These are phyloP conservation scores for Alloscopus bannaensis DNA, from an alignment of 2,888 invertebrate species.

Conservation along the genomic window DNA sequence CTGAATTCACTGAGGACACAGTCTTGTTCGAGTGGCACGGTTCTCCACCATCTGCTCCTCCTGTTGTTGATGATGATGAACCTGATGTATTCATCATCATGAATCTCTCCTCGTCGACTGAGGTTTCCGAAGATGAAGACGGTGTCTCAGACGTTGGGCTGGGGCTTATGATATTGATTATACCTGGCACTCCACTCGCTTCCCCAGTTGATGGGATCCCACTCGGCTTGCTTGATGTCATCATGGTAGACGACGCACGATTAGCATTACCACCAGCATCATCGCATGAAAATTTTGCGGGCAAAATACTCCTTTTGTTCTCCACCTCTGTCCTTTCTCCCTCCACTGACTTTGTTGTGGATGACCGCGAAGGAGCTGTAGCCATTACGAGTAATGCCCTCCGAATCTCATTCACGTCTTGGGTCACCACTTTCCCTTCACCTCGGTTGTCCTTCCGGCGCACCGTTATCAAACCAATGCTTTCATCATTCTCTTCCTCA, in stretches of 20 bases:
- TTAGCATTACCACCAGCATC: slow-evolving; percentile 4
- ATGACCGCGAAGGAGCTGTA: neutral
- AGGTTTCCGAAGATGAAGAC: slow-evolving; percentile 42
- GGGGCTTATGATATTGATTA: slow-evolving; percentile 59
- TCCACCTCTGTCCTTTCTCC: slow-evolving; percentile 1
- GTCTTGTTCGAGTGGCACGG: slow-evolving; percentile 7
- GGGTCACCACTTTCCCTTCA: slow-evolving; percentile 7
- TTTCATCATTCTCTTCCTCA: neutral
- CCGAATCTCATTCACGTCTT: neutral
- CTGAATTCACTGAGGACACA: slow-evolving; percentile 23
- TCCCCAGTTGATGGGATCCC: neutral
- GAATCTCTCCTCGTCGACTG: slow-evolving; percentile 30
- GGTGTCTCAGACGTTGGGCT: slow-evolving; percentile 51
- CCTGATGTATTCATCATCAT: slow-evolving; percentile 42
- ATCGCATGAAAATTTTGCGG: too few species aligned
- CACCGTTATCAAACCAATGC: neutral
- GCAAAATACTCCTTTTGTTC: neutral
- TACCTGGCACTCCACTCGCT: slow-evolving; percentile 38
- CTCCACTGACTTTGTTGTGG: neutral
- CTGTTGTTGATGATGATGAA: slow-evolving; percentile 13
- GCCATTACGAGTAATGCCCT: neutral
- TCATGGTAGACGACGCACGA: neutral
- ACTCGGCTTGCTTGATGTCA: slow-evolving; percentile 26
- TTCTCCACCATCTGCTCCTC: too few species aligned
- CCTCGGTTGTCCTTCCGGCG: slow-evolving; percentile 31